Evolutionary conservation across 2,888 invertebrate genomes (phyloP), one percentile per base, ranked within the genome.

Genomic region (Drosophila paranaensis): DNA sequence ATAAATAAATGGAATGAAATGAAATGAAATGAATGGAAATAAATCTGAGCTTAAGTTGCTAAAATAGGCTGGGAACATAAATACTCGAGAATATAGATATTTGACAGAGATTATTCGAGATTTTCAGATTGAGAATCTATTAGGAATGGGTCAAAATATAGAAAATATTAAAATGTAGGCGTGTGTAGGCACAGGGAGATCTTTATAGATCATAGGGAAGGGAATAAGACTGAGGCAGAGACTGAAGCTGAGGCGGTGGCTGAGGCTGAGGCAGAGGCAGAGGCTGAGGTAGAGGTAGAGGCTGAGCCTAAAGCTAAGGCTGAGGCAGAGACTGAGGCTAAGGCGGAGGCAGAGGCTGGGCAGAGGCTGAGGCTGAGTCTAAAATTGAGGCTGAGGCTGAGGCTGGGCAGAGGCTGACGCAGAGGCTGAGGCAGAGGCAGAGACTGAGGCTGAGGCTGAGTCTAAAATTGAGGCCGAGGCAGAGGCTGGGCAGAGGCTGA

Each of bases 1-100:
- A 35, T 37, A 53, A 37, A 53, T 37, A 53, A n/a, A n/a, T n/a
- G n/a, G n/a, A n/a, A 16, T 39, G 25, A 51, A 51, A 51, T 9
- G 3, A 37, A 37, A 51, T 5, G 6, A 37, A 37, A 51, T 20
- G 6, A 20, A 20, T 2, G 20, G 20, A 20, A 20, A 20, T 20
- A 20, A 20, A 20, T 20, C 20, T 20, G 20, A 20, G 2, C 1
- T 20, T 20, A 20, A 20, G 20, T 20, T 20, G 20, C 20, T 20
- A 20, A 20, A 20, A 20, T 20, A 20, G 20, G 20, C 20, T 20
- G 20, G 2, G 20, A 20, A 20, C 2, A 20, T 20, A 20, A 20
- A 20, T 20, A 20, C n/a, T n/a, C n/a, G 20, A 20, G 20, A 20
- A 20, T 20, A 20, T 20, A 20, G 2, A 20, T 20, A 20, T 20